Conservation (phyloP, 2,113 vertebrate genomes). For the Vanacampus margaritifer region DNA sequence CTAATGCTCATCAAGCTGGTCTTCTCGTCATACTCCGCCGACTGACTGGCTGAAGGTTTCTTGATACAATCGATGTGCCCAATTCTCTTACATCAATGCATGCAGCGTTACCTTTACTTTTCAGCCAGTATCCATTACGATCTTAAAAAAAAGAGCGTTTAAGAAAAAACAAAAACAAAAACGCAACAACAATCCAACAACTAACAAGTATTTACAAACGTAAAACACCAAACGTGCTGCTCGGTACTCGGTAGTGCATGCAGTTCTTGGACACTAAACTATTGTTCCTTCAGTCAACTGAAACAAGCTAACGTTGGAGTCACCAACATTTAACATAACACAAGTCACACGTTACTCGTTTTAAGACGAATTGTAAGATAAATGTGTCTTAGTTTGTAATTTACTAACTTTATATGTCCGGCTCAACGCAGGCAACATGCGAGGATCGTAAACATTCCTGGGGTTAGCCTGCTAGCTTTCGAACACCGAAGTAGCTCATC, state of each 20-base stretch:
- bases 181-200: background rate
- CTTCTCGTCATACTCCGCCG: conserved; percentile 71
- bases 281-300: conserved; percentile 34
- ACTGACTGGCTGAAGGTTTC: conserved; percentile 21
- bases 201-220: background rate
- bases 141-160: background rate
- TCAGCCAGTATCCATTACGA: conserved; percentile 4
- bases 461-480: conserved; percentile 66
- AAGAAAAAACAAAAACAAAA: background rate
- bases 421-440: conserved; percentile 22
- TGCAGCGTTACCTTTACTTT: conserved; percentile 11
- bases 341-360: background rate
- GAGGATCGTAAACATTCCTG: conserved; percentile 50
- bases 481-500: conserved; percentile 37
- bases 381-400: background rate
- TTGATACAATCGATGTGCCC: background rate
- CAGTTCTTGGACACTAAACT: conserved; percentile 30
- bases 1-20: conserved; percentile 74
- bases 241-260: conserved; percentile 21
- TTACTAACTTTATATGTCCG: background rate
- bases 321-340: conserved; percentile 16
- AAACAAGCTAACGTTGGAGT: conserved; percentile 4
- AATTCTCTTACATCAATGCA: conserved; percentile 14
- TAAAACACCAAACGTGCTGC: background rate
- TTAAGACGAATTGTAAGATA: background rate